Evolutionary conservation across 2,888 invertebrate genomes (phyloP).

Genomic region (Pyrocoelia pectoralis): DNA sequence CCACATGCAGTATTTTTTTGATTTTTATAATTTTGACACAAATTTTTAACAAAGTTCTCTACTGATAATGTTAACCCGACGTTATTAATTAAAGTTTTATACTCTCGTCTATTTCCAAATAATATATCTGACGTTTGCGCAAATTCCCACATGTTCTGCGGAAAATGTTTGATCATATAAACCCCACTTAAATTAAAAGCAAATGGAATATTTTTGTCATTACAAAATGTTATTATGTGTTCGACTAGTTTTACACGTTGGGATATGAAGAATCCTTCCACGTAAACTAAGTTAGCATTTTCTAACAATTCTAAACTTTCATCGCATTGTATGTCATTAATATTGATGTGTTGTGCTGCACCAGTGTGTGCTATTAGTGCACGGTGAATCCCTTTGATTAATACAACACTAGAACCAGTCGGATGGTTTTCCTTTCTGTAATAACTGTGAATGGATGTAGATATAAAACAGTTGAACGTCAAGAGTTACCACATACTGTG

Average conservation of each 20-base stretch:
- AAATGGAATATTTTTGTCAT: slow-evolving; percentile 55
- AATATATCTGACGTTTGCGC: slow-evolving; percentile 61
- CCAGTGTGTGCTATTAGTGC: slow-evolving; percentile 65
- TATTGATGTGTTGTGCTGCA: slow-evolving; percentile 61
- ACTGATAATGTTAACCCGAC: slow-evolving; percentile 45
- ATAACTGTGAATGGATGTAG: slow-evolving; percentile 46
- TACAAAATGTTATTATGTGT: slow-evolving; percentile 59
- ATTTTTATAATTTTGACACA: slow-evolving; percentile 34
- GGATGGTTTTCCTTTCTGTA: slow-evolving; percentile 50
- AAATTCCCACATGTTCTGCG: slow-evolving; percentile 59
- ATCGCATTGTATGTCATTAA: slow-evolving; percentile 49
- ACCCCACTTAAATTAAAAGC: slow-evolving; percentile 65
- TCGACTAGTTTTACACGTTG: slow-evolving; percentile 60
- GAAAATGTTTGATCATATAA: slow-evolving; percentile 62
- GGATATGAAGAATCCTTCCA: slow-evolving; percentile 68
- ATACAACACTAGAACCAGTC: slow-evolving; percentile 64
- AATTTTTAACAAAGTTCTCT: slow-evolving; percentile 42
- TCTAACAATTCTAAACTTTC: slow-evolving; percentile 44
- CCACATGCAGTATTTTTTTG: slow-evolving; percentile 43
- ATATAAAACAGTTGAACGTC: too few species aligned
- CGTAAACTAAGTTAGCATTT: slow-evolving; percentile 57
- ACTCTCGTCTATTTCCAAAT: slow-evolving; percentile 67
- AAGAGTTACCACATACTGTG: too few species aligned
- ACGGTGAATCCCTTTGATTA: slow-evolving; percentile 59
- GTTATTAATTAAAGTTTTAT: slow-evolving; percentile 56